phyloP scores from a whole-genome alignment of 37 sponge, comb jelly and placozoan genomes.

The Beroe forskalii region DNA sequence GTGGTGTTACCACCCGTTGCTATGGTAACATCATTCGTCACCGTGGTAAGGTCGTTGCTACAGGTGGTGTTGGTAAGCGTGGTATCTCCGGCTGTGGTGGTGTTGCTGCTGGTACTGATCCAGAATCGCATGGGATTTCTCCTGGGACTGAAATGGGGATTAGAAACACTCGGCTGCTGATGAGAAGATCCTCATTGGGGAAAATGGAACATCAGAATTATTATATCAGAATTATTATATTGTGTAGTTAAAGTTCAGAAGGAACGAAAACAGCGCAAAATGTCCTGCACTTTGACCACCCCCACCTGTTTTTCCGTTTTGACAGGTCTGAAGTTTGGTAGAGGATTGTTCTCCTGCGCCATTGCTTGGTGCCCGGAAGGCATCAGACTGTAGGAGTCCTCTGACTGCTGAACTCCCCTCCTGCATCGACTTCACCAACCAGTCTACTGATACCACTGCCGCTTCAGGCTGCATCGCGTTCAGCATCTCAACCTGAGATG shows the following conservation, averaged over 20 bases:
- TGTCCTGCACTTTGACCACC: no score
- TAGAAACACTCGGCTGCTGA: no score
- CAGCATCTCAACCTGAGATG: background rate
- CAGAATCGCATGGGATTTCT: background rate
- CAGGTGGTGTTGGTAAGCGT: background rate
- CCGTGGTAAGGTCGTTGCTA: background rate
- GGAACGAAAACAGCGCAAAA: no score
- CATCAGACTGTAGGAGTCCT: background rate
- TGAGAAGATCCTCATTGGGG: no score
- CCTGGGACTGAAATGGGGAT: no score
- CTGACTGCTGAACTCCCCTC: conserved; percentile 45
- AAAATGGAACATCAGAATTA: no score
- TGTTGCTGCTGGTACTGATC: conserved; percentile 27
- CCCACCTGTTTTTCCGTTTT: background rate
- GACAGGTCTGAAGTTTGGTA: conserved; percentile 1
- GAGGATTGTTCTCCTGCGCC: background rate
- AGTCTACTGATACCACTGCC: conserved; percentile 18
- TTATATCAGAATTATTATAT: no score
- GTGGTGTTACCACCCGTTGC: background rate
- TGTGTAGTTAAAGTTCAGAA: no score
- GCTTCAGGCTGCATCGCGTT: background rate
- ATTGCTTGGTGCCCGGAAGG: background rate
- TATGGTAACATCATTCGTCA: background rate
- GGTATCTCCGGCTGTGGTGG: background rate
- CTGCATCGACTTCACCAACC: conserved; percentile 42